These are phyloP conservation scores for Microcebus lehilahytsara DNA, from an alignment of 2,113 vertebrate species.

Conservation along the genomic window DNA sequence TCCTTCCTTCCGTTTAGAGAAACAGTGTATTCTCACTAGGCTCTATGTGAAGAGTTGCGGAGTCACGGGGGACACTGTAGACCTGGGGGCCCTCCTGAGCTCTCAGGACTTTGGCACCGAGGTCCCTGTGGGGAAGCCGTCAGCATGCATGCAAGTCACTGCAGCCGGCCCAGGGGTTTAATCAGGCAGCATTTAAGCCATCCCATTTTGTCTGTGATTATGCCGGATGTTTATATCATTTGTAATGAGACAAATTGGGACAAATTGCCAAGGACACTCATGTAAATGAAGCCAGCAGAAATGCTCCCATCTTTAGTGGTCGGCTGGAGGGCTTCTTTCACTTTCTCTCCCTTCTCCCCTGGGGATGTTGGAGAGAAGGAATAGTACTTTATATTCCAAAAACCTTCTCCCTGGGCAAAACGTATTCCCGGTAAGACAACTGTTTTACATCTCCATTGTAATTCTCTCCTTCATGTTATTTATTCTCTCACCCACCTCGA, in stretches of 20 bases:
- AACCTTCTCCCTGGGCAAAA: neutral
- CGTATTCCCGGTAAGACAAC: neutral
- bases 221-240: constrained; percentile 48
- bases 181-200: constrained; percentile 21
- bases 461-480: neutral
- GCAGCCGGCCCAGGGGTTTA: neutral
- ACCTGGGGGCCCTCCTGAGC: neutral
- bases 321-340: too few species aligned
- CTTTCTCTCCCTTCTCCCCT: neutral
- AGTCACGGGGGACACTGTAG: rapidly evolving
- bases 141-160: neutral
- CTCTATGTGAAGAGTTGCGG: neutral
- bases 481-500: neutral
- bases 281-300: constrained; percentile 58
- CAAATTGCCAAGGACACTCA: constrained; percentile 71
- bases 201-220: constrained; percentile 10
- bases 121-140: neutral
- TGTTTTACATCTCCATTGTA: neutral
- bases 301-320: neutral
- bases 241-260: constrained; percentile 66
- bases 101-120: neutral
- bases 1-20: neutral
- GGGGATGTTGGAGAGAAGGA: neutral
- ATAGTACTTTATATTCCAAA: neutral
- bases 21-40: neutral